Evolutionary conservation across 2,888 invertebrate genomes (phyloP), one percentile per base, ranked within the genome.

Genomic region (Ennomos erosarius): DNA sequence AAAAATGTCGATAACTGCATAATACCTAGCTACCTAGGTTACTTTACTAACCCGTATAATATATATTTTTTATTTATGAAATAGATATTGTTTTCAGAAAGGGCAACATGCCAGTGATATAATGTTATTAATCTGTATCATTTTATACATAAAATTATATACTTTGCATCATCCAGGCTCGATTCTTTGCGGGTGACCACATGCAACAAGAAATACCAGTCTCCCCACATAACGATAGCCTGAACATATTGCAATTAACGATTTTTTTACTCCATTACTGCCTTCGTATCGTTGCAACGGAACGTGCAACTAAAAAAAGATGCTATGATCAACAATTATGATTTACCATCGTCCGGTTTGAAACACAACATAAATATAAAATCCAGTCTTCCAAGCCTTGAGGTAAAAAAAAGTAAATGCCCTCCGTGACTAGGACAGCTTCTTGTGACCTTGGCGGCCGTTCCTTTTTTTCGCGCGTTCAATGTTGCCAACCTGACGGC

Each of bases 351-450:
- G 61, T 36, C 39, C 44, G 57, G 56, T 52, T 54, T 55, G 64
- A 48, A 34, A 45, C 55, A 53, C 62, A 64, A 73, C 64, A 73
- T 72, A 73, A 71, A 71, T 75, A 82, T 78, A 69, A 78, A 82
- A 75, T 76, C 72, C 68, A 79, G 78, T 74, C 75, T 67, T 75
- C 79, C 76, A 76, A 78, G 78, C 77, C 79, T 78, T 82, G 82
- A 74, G 77, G 78, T 82, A 86, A 88, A 90, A 55, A 66, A 88
- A 87, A 85, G 85, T 88, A 85, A 87, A 87, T 84, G 88, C 87
- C 86, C 88, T 90, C 88, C 82, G 76, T 84, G 88, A 88, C 90
- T 91, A 90, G 89, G 90, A 90, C 91, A 89, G 88, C 90, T 88
- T 89, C 87, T 87, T 81, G 79, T 76, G 92, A 90, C 91, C 91